Percentiles rank a stretch among this genome's conserved stretches.
phyloP scores from a whole-genome alignment of 2,888 invertebrate species.

The Scaptomyza reducta region DNA sequence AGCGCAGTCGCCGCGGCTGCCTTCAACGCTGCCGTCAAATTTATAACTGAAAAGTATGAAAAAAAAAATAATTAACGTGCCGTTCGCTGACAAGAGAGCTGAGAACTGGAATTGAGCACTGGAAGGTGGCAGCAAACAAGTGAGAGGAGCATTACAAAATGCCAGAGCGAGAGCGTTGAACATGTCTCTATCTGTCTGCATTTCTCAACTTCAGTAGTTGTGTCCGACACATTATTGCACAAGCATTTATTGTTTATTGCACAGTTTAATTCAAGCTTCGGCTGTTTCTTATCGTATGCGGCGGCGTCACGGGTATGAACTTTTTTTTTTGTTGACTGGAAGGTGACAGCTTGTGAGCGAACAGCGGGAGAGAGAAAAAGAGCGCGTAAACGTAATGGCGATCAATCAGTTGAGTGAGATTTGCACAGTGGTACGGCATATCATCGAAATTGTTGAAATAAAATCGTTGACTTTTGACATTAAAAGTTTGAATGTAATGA shows the following conservation, averaged over 20 bases:
- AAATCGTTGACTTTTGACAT: not conserved
- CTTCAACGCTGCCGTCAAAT: slow-evolving; percentile 46
- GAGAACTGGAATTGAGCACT: slow-evolving; percentile 38
- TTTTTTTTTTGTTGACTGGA: slow-evolving; percentile 33
- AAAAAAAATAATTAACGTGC: slow-evolving; percentile 12
- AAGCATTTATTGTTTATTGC: slow-evolving; percentile 3
- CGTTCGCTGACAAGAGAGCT: slow-evolving; percentile 5
- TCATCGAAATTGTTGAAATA: not conserved
- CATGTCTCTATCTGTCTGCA: not conserved
- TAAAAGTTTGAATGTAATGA: not conserved
- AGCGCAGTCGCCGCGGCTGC: slow-evolving; percentile 45
- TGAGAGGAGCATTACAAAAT: not conserved
- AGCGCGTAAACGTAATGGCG: slow-evolving; percentile 25
- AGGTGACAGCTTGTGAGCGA: slow-evolving; percentile 8
- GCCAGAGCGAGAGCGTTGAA: not conserved
- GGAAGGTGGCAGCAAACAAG: not conserved
- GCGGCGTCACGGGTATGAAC: slow-evolving; percentile 11
- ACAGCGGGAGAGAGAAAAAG: slow-evolving; percentile 12
- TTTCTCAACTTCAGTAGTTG: not conserved
- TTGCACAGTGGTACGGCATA: slow-evolving; percentile 25
- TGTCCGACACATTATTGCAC: no score
- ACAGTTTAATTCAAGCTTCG: slow-evolving; percentile 44
- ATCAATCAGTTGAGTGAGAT: slow-evolving; percentile 45
- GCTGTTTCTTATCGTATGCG: slow-evolving; percentile 20
- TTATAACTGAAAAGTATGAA: slow-evolving; percentile 39